A percentile compares a stretch with the other conserved stretches of the same genome.
phyloP scores from a whole-genome alignment of 2,113 vertebrate genomes.

The Elgaria multicarinata region DNA sequence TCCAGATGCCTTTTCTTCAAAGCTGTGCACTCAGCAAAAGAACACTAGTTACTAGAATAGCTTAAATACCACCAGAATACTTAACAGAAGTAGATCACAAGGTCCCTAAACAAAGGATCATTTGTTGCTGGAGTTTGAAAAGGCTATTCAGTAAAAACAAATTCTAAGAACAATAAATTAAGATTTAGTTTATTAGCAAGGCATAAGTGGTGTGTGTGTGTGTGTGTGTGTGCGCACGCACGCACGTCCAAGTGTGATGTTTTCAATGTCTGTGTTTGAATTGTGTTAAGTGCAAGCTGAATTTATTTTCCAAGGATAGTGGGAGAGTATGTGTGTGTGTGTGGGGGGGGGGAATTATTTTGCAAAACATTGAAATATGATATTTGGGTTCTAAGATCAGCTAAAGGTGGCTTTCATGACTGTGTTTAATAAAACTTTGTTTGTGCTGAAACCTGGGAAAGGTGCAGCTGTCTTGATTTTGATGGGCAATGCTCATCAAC shows the following conservation, averaged over 20 bases:
- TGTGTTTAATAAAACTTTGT: accelerated
- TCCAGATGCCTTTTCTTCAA: constrained; percentile 59
- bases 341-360: background rate
- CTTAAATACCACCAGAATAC: constrained; percentile 44
- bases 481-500: background rate
- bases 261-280: background rate
- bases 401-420: background rate
- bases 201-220: background rate
- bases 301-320: background rate
- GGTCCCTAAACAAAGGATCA: constrained; percentile 40
- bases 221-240: no score
- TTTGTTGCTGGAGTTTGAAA: constrained; percentile 45
- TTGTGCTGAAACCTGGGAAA: background rate
- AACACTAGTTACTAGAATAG: background rate
- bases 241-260: no score
- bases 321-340: no score
- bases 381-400: background rate
- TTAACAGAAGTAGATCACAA: constrained; percentile 36
- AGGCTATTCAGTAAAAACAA: constrained; percentile 46
- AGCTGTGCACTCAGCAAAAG: constrained; percentile 48
- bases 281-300: background rate
- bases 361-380: constrained; percentile 8
- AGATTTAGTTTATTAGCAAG: constrained; percentile 54
- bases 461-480: background rate
- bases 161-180: constrained; percentile 45